Percentiles rank a stretch among this genome's conserved stretches.
phyloP scores from a whole-genome alignment of 1,140 invertebrate genomes.

The Trichonephila clavipes region DNA sequence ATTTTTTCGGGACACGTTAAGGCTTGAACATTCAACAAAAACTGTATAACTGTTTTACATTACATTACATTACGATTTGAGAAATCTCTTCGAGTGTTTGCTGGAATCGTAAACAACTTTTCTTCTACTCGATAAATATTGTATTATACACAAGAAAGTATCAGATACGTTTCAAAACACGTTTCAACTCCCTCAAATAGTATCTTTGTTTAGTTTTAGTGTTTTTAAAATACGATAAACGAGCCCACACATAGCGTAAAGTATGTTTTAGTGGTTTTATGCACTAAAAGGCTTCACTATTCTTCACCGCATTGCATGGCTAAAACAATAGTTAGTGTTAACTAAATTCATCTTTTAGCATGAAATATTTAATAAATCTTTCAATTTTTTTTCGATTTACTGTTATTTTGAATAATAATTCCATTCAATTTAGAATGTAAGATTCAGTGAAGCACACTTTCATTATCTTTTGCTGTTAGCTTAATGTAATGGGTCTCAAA shows the following conservation, averaged over 20 bases:
- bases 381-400: no score
- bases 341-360: no score
- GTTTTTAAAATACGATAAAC: not conserved
- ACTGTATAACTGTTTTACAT: conserved; percentile 11
- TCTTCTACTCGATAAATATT: conserved; percentile 8
- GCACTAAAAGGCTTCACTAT: not conserved
- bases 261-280: not conserved
- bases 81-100: conserved; percentile 11
- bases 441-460: no score
- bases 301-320: no score
- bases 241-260: not conserved
- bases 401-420: no score
- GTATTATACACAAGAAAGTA: not conserved
- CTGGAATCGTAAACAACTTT: not conserved
- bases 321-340: no score
- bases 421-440: no score
- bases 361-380: no score
- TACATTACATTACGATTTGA: not conserved
- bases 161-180: not conserved
- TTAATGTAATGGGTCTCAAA: no score
- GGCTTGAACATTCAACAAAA: not conserved
- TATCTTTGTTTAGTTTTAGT: not conserved
- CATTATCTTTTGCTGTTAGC: no score
- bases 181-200: not conserved
- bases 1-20: conserved; percentile 10